Base-by-base conservation (phyloP, 2,113 vertebrate species). In the Crotalus horridus region DNA sequence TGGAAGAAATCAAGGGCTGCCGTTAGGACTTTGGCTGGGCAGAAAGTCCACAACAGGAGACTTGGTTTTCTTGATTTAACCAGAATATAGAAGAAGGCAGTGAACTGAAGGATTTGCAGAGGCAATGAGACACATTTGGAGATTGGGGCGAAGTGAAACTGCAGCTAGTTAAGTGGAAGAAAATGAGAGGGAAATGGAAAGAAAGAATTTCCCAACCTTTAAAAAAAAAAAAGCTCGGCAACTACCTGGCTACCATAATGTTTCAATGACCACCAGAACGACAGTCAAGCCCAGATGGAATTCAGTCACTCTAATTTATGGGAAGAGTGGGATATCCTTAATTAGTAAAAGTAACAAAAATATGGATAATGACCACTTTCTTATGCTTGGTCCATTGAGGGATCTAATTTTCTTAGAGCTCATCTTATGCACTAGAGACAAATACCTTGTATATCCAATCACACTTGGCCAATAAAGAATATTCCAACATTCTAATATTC, bases 1-100 rank as follows among this genome's bases (percentile, higher is more conserved):
- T 99, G 99, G 98, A 99, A 99, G 98, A 99, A 98, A 99, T 96
- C 96, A 98, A 98, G 97, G 98, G 97, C 98, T 96, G 97, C 98
- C 96, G 95, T 99, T 98, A 99, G 98, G 98, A 97, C 96, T 97
- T 95, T 26, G 61, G 56, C 74, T 95, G 94, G 95, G 95, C 86
- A 93, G 96, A 95, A 94, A 89, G 85, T 94, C 94, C 93, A 92
- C 94, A 92, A 95, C 93, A 91, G 95, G 93, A 94, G 93, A 96
- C 94, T 17, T 0, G 0, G 81, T 69, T 81, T 81, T 43, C 74
- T 81, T 81, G 74, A 21, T 81, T 43, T 43, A 81, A 81, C 74
- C 74, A 81, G 74, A 43, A 46, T 39, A 26, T 26, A 85, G 56
- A 94, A 94, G 88, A 54, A 6, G 21, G 26, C 55, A 53, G 39